These are phyloP conservation scores for Orthosia cruda DNA, from an alignment of 2,888 invertebrate genomes.

Conservation along the genomic window DNA sequence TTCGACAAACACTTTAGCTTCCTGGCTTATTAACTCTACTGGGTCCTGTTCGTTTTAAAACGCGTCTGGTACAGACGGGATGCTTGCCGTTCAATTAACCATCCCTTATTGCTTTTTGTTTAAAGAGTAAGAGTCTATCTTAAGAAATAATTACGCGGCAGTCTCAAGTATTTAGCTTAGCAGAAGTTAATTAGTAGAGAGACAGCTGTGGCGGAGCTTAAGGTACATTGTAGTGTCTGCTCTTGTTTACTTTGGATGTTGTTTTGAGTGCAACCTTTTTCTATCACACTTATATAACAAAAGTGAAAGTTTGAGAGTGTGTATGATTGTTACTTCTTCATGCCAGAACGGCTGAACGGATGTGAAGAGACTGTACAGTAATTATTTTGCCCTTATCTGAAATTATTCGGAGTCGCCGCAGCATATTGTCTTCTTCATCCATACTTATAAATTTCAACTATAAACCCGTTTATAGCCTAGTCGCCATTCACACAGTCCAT, in stretches of 20 bases:
- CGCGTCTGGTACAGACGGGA: constrained; percentile 52
- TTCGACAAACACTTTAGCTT: constrained; percentile 38
- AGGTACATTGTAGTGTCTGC: constrained; percentile 47
- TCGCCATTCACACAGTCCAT: no score
- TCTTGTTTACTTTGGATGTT: constrained; percentile 46
- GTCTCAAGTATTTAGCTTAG: constrained; percentile 80
- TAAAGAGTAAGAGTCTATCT: constrained; percentile 68
- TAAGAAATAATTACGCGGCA: constrained; percentile 74
- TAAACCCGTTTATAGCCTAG: no score
- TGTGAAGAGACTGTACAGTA: no score
- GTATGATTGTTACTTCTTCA: no score
- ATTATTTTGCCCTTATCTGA: no score
- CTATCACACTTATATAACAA: neutral
- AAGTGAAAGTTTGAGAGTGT: no score
- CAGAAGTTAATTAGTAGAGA: constrained; percentile 85
- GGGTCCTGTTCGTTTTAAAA: constrained; percentile 57
- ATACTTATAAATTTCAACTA: no score
- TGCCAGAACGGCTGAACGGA: no score
- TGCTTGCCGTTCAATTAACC: constrained; percentile 69
- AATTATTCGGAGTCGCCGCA: no score
- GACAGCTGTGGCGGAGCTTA: constrained; percentile 76
- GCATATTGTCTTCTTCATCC: no score
- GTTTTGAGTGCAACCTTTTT: constrained; percentile 11
- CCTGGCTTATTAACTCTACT: constrained; percentile 54
- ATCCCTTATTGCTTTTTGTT: constrained; percentile 70